phyloP scores from a whole-genome alignment of 2,888 invertebrate genomes.

The Shargacucullia verbasci region DNA sequence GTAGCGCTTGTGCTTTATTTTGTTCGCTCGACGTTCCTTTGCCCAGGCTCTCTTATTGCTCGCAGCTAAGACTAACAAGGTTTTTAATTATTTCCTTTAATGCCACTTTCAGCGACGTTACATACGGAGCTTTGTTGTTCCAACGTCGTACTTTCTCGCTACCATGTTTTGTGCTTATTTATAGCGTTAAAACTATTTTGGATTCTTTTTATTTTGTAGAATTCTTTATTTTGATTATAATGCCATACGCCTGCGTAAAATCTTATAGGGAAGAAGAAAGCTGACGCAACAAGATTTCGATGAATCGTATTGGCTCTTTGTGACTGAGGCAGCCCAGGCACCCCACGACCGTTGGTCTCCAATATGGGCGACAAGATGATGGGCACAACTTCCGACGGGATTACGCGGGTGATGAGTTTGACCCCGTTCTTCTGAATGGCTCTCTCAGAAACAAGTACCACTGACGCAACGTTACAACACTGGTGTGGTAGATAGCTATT shows the following conservation, averaged over 20 bases:
- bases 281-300: slow-evolving; percentile 25
- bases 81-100: slow-evolving; percentile 88
- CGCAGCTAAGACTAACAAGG: slow-evolving; percentile 83
- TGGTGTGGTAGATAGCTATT: slow-evolving; percentile 19
- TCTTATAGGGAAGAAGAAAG: slow-evolving; percentile 6
- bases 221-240: too few species aligned
- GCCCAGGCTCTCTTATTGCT: slow-evolving; percentile 81
- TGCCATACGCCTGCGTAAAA: too few species aligned
- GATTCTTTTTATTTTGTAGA: too few species aligned
- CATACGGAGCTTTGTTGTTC: slow-evolving; percentile 68
- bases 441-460: slow-evolving; percentile 41
- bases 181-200: slow-evolving; percentile 9
- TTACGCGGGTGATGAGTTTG: slow-evolving; percentile 42
- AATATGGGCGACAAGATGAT: slow-evolving; percentile 41
- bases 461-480: slow-evolving; percentile 26
- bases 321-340: slow-evolving; percentile 15
- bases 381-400: slow-evolving; percentile 48
- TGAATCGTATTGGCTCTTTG: slow-evolving; percentile 42
- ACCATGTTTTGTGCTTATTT: slow-evolving; percentile 40
- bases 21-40: slow-evolving; percentile 79
- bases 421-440: slow-evolving; percentile 45
- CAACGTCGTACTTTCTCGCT: slow-evolving; percentile 39
- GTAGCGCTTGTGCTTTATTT: slow-evolving; percentile 77
- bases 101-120: slow-evolving; percentile 79
- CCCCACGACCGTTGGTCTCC: slow-evolving; percentile 16